Conservation (phyloP, 2,113 vertebrate species). For the Numenius arquata region DNA sequence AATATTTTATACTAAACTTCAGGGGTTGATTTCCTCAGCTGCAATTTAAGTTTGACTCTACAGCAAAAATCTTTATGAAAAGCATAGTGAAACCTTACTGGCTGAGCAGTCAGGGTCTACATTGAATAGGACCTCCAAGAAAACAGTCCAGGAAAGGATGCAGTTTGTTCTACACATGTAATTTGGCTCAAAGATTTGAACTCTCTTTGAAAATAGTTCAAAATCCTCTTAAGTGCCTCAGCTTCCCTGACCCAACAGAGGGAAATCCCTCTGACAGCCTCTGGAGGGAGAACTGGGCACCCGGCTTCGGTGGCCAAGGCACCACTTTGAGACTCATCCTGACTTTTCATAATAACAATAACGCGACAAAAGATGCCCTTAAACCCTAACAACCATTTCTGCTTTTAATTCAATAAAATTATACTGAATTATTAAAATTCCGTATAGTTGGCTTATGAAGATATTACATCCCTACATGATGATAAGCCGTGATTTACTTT, state of each 20-base stretch:
- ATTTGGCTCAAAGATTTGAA: not conserved
- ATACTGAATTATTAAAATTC: not conserved
- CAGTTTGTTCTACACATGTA: not conserved
- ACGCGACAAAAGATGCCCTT: not conserved
- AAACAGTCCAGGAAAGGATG: not conserved
- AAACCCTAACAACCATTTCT: not conserved
- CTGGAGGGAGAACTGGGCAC: not conserved
- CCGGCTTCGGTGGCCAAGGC: not conserved
- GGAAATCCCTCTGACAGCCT: not conserved
- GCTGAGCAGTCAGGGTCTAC: not conserved
- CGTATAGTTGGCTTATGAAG: slow-evolving; percentile 1
- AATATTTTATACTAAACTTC: not conserved
- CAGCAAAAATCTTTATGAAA: not conserved
- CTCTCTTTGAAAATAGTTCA: too few relatives aligned
- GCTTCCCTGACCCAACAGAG: not conserved
- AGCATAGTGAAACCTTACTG: not conserved
- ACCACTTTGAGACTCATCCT: not conserved
- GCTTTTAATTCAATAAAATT: not conserved
- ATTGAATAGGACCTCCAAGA: not conserved
- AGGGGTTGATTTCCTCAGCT: not conserved
- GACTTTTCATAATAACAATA: not conserved
- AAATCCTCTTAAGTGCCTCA: not conserved
- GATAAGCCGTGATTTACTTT: slow-evolving; percentile 12
- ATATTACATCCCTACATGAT: not conserved
- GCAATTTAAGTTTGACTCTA: not conserved